Evolutionary conservation across 2,797 vertebrate species (phyloP), one percentile per base, ranked within the genome.

Genomic region (Acanthurus lineatus): DNA sequence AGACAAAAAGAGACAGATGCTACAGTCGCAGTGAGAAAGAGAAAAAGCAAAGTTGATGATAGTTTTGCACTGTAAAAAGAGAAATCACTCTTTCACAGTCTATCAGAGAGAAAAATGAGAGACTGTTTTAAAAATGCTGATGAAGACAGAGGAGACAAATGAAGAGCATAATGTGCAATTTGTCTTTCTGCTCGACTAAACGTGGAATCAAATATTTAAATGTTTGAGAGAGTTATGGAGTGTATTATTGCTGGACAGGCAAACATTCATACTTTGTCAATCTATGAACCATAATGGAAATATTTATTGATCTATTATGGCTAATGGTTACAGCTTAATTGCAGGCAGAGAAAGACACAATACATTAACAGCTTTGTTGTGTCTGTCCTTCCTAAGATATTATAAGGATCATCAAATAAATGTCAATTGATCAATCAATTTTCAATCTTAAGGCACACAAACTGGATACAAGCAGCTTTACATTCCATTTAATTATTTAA

Each of bases 31-130:
- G 47, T 15, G 56, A 68, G n/a, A n/a, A 52, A 11, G 17, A 42
- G 52, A 69, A 69, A 60, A 81, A 56, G 17, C 28, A 4, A 73
- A 86, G 61, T 86, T 64, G 69, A 8, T 86, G 67, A 74, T 73
- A 48, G 73, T 69, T 88, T 86, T 82, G 73, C 80, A 83, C 73
- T 77, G 80, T 79, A 68, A 84, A 59, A 81, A 84, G 82, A 89
- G 83, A 86, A 85, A 86, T 87, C 86, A 62, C 44, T 84, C 73
- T 79, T 88, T 91, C 87, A 80, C 88, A 85, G 83, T 85, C 87
- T 88, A 88, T 82, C 83, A 86, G 86, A 87, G 83, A 90, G 87
- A 92, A 89, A 90, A 93, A 92, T 88, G 75, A 87, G 84, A 66
- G 65, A 72, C 79, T 80, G 76, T 83, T 80, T 52, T 53, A 76